phyloP scores from a whole-genome alignment of 1,140 invertebrate species.

The Oryctes rhinoceros region DNA sequence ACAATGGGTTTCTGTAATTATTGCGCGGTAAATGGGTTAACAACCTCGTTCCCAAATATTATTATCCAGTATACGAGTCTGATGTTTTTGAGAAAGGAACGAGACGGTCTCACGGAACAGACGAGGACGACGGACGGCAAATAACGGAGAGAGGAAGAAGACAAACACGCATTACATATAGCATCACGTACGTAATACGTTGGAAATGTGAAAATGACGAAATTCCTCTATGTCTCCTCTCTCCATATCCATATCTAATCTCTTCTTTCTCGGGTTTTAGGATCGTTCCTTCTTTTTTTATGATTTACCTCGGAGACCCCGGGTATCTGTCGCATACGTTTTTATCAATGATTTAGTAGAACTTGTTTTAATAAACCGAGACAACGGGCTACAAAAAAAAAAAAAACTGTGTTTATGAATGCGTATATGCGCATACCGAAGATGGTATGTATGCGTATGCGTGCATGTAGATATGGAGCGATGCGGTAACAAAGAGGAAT shows the following conservation, averaged over 20 bases:
- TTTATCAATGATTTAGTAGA: conserved; percentile 38
- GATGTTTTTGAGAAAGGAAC: neutral
- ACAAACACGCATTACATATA: neutral
- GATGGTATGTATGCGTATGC: neutral
- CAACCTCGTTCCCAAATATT: conserved; percentile 37
- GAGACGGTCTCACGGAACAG: neutral
- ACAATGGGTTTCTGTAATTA: conserved; percentile 33
- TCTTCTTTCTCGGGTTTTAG: conserved; percentile 1
- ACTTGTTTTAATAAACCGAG: conserved; percentile 35
- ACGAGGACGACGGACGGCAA: conserved; percentile 3
- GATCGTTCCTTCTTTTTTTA: conserved; percentile 26
- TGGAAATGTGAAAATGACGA: conserved; percentile 36
- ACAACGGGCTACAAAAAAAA: conserved; percentile 12
- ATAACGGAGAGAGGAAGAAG: conserved; percentile 3
- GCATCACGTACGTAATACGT: neutral
- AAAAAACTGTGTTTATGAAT: conserved; percentile 6
- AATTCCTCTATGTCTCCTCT: conserved; percentile 32
- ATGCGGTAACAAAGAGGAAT: neutral
- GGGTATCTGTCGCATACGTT: conserved; percentile 27
- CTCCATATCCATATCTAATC: conserved; percentile 31
- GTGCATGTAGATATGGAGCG: neutral
- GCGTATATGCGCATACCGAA: neutral
- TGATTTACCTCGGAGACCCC: conserved; percentile 25
- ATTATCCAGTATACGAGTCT: conserved; percentile 16
- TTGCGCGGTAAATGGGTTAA: conserved; percentile 22